Base-by-base conservation (phyloP, 92 coral and sea anemone genomes). In the Meandrina meandrites region DNA sequence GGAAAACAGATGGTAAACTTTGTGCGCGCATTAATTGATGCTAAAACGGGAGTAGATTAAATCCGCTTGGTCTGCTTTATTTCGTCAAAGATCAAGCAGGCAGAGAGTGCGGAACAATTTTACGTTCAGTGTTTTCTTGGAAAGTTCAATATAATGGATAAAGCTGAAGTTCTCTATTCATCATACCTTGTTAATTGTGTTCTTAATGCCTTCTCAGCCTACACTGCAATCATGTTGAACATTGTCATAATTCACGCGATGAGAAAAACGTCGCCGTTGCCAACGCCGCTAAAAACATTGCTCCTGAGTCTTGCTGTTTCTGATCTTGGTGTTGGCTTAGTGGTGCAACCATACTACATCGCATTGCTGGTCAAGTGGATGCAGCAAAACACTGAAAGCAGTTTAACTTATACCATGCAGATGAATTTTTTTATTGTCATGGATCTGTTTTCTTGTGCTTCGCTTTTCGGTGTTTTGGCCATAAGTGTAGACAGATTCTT, bases 401-500 rank as follows among this genome's bases (percentile, higher is more conserved):
- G 21, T 58, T 15, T 7, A 58, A 24, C 24, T 58, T 58, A 58
- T 58, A 58, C 45, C 45, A 54, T 19, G 21, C 3, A 15, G 18
- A 14, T 2, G 21, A 2, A 19, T 19, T 54, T 58, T 58, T 6
- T 21, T 22, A 58, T 22, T 28, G 27, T 21, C 4, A 21, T 11
- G 66, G 8, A 58, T 22, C 5, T 58, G 27, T 58, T 58, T 58
- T 21, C 21, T 58, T 28, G 21, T 16, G 32, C 32, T 27, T 64
- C 70, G 70, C n/a, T 64, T 3, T 27, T 64, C 22, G 70, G 70
- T 64, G 70, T 64, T 64, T 32, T 64, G 12, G 31, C 70, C 15
- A n/a, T 64, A n/a, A 78, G 66, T 54, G 47, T 31, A 16, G 81
- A 78, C 81, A 78, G 81, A 78, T 78, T 78, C n/a, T 18, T 78